A percentile compares a stretch with the other conserved stretches of the same genome.
Conservation (phyloP, 2,113 vertebrate species). For the Sceloporus tristichus region DNA sequence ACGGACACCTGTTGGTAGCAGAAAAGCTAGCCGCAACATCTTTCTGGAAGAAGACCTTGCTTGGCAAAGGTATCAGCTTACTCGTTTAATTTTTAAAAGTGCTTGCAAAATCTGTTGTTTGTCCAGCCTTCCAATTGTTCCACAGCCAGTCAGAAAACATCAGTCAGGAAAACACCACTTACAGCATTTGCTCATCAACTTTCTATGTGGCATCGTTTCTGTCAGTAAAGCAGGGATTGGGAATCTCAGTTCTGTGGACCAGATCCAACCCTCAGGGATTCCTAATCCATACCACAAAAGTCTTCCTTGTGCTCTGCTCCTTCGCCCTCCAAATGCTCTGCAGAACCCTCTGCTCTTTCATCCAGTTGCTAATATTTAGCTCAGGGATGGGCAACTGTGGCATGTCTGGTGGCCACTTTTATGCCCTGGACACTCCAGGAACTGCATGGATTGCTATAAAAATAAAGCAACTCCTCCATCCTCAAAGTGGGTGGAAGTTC, state of each 20-base stretch:
- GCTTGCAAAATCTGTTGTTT: neutral
- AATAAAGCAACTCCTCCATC: too few species aligned
- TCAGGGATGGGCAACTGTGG: too few species aligned
- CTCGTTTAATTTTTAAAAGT: neutral
- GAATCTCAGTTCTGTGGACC: neutral
- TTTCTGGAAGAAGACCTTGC: conserved; percentile 96
- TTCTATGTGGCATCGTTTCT: neutral
- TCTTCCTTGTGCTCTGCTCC: neutral
- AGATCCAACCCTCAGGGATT: neutral
- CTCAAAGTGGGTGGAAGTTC: too few species aligned
- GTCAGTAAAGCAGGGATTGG: neutral
- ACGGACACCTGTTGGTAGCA: conserved; percentile 91
- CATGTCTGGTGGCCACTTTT: too few species aligned
- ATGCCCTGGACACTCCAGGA: too few species aligned
- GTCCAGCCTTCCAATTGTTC: neutral
- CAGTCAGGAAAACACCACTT: neutral
- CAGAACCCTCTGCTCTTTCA: too few species aligned
- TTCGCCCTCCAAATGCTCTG: neutral
- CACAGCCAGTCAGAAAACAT: neutral
- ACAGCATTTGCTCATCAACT: neutral
- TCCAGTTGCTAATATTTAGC: too few species aligned
- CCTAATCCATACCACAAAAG: neutral
- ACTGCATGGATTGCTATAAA: too few species aligned
- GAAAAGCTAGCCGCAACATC: conserved; percentile 96
- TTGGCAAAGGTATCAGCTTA: conserved; percentile 91